Conservation (phyloP, 2,888 invertebrate genomes). For the Drosophila mimica region DNA sequence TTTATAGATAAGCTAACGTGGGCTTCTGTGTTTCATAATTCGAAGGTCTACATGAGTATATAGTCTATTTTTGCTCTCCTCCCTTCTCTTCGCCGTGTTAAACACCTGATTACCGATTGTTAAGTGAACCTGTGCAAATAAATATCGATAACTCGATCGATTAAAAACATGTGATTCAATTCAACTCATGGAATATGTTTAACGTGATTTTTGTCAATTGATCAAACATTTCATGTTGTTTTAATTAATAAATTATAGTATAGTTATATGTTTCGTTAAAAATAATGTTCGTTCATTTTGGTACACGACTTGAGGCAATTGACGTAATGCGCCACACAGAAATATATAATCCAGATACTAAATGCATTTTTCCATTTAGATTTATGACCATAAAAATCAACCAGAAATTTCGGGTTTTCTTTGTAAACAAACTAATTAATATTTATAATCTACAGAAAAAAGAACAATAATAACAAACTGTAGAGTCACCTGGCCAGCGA, state of each 20-base stretch:
- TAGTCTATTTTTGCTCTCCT: background rate
- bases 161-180: background rate
- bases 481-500: slow-evolving; percentile 45
- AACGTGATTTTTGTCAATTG: background rate
- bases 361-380: slow-evolving; percentile 59
- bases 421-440: slow-evolving; percentile 76
- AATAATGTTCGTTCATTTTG: background rate
- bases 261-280: background rate
- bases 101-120: slow-evolving; percentile 9
- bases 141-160: slow-evolving; percentile 10
- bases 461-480: slow-evolving; percentile 28
- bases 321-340: slow-evolving; percentile 27
- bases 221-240: background rate
- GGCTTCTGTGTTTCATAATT: slow-evolving; percentile 31
- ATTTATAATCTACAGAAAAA: slow-evolving; percentile 60
- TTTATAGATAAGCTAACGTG: slow-evolving; percentile 42
- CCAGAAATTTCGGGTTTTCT: slow-evolving; percentile 52
- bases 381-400: slow-evolving; percentile 47
- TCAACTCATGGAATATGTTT: background rate
- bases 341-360: slow-evolving; percentile 50
- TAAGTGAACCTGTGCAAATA: background rate
- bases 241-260: background rate
- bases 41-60: slow-evolving; percentile 42
- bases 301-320: background rate
- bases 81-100: too few species aligned